phyloP scores from a whole-genome alignment of 2,888 invertebrate genomes.

The Neoscelio sp. region DNA sequence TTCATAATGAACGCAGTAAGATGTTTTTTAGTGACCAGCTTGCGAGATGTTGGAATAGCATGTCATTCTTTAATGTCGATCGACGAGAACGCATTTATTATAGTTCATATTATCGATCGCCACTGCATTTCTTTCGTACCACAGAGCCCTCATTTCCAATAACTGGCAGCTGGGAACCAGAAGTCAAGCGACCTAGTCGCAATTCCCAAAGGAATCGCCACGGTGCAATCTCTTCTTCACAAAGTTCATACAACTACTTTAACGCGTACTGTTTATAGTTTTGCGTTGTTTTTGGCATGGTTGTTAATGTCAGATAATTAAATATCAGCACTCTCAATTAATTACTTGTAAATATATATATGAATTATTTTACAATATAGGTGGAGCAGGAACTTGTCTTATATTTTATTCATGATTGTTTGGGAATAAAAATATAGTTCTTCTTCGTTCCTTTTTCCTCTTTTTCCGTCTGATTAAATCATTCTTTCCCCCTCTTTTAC shows the following conservation, averaged over 20 bases:
- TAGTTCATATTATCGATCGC: conserved; percentile 49
- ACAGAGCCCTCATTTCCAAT: conserved; percentile 33
- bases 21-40: conserved; percentile 31
- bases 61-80: conserved; percentile 53
- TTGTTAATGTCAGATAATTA: conserved; percentile 2
- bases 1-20: conserved; percentile 20
- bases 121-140: conserved; percentile 43
- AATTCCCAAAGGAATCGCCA: conserved; percentile 34
- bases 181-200: conserved; percentile 41
- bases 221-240: conserved; percentile 17
- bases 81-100: conserved; percentile 34
- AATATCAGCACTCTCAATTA: no score
- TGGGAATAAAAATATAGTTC: no score
- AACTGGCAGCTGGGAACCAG: conserved; percentile 32
- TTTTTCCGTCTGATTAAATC: no score
- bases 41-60: conserved; percentile 33
- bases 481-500: no score
- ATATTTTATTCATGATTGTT: no score
- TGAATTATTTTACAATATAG: no score
- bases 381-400: no score
- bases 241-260: conserved; percentile 22
- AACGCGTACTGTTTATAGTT: conserved; percentile 12
- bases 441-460: no score
- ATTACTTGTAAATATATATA: no score
- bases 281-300: background rate